Conservation (phyloP, 2,888 invertebrate genomes). For the Aleiodes alternator region DNA sequence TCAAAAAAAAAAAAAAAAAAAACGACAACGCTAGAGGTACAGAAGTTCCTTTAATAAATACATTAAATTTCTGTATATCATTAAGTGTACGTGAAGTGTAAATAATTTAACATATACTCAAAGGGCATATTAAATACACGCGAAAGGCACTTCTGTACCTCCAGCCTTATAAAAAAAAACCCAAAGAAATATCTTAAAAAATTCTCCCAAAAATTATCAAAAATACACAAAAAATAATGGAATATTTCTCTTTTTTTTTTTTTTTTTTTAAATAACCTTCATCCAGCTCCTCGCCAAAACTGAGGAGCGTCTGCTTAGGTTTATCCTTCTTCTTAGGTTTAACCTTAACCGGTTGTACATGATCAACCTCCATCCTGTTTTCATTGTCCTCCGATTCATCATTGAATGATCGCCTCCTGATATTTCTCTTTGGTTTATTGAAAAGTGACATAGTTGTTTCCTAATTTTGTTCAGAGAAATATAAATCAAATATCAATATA, state of each 20-base stretch:
- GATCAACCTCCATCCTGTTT: slow-evolving; percentile 78
- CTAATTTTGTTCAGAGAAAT: background rate
- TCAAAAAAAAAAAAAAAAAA: too few relatives aligned
- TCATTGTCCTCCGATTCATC: slow-evolving; percentile 82
- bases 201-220: too few relatives aligned
- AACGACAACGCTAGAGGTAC: too few relatives aligned
- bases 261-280: slow-evolving; percentile 64
- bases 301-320: slow-evolving; percentile 81
- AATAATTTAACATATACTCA: too few relatives aligned
- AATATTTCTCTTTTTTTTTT: background rate
- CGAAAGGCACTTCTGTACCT: too few relatives aligned
- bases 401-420: slow-evolving; percentile 85
- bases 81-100: too few relatives aligned
- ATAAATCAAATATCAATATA: background rate
- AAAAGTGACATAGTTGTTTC: slow-evolving; percentile 85
- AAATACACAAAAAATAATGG: too few relatives aligned
- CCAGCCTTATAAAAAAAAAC: too few relatives aligned
- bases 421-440: slow-evolving; percentile 90
- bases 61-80: too few relatives aligned
- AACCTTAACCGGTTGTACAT: slow-evolving; percentile 74
- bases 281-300: slow-evolving; percentile 83
- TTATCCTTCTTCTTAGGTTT: slow-evolving; percentile 77
- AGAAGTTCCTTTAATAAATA: too few relatives aligned
- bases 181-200: too few relatives aligned
- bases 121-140: too few relatives aligned